These are phyloP conservation scores for Hyposoter dolosus DNA, from an alignment of 2,888 invertebrate species.

Conservation along the genomic window DNA sequence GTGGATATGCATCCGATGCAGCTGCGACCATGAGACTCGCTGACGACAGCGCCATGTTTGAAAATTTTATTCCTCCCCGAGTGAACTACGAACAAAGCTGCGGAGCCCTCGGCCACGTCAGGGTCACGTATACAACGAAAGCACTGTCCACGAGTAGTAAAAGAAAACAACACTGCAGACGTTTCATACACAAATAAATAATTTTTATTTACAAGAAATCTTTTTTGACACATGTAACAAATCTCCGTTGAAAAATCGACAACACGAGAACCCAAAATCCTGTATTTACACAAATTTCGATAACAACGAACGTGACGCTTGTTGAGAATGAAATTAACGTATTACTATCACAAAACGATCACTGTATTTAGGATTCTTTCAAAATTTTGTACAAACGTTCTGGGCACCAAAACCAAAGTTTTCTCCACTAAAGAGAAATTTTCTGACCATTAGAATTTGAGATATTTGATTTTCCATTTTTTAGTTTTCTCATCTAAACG, in stretches of 20 bases:
- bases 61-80: neutral
- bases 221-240: neutral
- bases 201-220: slow-evolving; percentile 10
- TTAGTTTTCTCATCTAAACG: too few relatives aligned
- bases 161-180: neutral
- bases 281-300: slow-evolving; percentile 2
- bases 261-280: neutral
- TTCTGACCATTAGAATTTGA: too few relatives aligned
- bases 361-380: too few relatives aligned
- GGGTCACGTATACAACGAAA: neutral
- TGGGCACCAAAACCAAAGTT: too few relatives aligned
- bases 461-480: too few relatives aligned
- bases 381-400: too few relatives aligned
- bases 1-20: neutral
- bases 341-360: too few relatives aligned
- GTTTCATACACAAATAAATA: neutral
- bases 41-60: slow-evolving; percentile 15
- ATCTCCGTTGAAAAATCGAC: neutral
- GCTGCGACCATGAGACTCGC: neutral
- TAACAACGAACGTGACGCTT: neutral
- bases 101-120: neutral
- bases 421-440: too few relatives aligned
- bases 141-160: too few relatives aligned
- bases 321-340: neutral
- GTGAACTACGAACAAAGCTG: neutral